Evolutionary conservation across 2,888 invertebrate species (phyloP).

Genomic region (Palloptera scutellata): DNA sequence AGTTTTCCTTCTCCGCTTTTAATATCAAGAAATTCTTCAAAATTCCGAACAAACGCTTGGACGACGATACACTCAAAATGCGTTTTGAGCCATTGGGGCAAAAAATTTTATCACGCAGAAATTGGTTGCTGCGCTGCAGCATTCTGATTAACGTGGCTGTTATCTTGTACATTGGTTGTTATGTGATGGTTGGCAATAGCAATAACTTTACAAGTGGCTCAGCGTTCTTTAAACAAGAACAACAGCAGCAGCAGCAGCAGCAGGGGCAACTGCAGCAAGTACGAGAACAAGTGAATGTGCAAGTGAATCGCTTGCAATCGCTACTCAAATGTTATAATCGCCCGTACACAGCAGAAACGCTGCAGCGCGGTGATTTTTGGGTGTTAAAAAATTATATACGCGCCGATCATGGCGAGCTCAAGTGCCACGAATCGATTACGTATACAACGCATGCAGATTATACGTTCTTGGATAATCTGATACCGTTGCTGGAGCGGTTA

Average conservation of each 20-base stretch:
- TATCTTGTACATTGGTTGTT: constrained; percentile 75
- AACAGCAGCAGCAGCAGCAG: constrained; percentile 47
- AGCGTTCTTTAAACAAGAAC: constrained; percentile 58
- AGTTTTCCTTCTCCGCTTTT: no score
- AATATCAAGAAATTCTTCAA: no score
- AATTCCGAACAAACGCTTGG: no score
- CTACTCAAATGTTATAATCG: constrained; percentile 47
- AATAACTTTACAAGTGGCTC: constrained; percentile 59
- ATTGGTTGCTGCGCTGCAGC: constrained; percentile 78
- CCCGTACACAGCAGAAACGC: constrained; percentile 35
- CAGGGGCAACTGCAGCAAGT: constrained; percentile 28
- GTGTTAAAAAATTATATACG: constrained; percentile 70
- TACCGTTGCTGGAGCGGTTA: constrained; percentile 65
- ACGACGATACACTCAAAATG: constrained; percentile 41
- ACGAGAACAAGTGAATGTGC: background rate
- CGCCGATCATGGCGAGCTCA: constrained; percentile 58
- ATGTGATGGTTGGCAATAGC: constrained; percentile 66
- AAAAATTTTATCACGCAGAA: constrained; percentile 69
- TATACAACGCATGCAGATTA: constrained; percentile 74
- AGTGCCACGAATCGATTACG: constrained; percentile 71
- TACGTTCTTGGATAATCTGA: constrained; percentile 72
- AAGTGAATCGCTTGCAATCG: no score
- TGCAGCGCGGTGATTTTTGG: constrained; percentile 63
- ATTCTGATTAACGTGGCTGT: constrained; percentile 78
- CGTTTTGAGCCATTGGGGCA: constrained; percentile 58